Evolutionary conservation across 2,113 vertebrate genomes (phyloP), one percentile per base, ranked within the genome.

Genomic region (Pteropus alecto): DNA sequence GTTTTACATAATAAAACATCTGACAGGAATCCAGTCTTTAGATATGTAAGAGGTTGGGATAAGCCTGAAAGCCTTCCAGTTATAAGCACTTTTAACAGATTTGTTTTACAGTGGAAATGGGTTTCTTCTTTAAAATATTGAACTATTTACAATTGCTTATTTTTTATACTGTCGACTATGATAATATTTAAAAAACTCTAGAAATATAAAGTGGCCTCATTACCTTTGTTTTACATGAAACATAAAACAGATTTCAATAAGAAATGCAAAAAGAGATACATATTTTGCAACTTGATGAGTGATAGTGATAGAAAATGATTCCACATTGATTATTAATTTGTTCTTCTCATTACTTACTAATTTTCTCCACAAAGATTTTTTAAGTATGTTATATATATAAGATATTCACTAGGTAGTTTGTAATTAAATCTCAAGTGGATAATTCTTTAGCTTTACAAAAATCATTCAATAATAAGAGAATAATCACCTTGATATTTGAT

Each of bases 61-160:
- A 76, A 84, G 94, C 88, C 60, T 11, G 60, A 79, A 98, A 24
- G 73, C 13, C 61, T 96, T 97, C 78, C 41, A 61, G n/a, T 96
- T 97, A 94, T 15, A 97, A n/a, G 81, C 87, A 90, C 33, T 95
- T 97, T 73, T 79, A 98, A 82, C 33, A 97, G 67, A 97, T 95
- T 97, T 98, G 76, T 93, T 98, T 97, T 98, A 96, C 41, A 95
- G 65, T 86, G 54, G 83, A 98, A 97, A 77, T 61, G n/a, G 13
- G 48, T 95, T 98, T 98, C 71, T 93, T 95, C 56, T 63, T 98
- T 98, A 95, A 98, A 97, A 90, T 79, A 96, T 97, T 94, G 87
- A 98, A 93, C 95, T 96, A 95, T 96, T 98, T 98, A 86, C 58
- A 97, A 97, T 94, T 95, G 93, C 94, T 98, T 97, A 93, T 94